Base-by-base conservation (phyloP, 2,888 invertebrate genomes). In the Calameuta filiformis region DNA sequence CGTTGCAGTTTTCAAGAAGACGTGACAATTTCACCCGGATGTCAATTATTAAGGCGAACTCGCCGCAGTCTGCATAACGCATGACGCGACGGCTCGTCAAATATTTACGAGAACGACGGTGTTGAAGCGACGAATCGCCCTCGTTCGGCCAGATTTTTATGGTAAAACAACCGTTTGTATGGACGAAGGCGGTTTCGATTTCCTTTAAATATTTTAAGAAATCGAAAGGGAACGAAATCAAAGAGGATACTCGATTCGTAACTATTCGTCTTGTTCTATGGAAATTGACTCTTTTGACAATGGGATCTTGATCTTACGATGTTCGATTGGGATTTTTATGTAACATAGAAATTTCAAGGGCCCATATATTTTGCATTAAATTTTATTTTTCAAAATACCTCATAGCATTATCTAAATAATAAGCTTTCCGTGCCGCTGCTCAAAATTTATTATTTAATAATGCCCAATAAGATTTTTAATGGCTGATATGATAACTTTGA, bases 141-240 rank as follows among this genome's bases (percentile, higher is more conserved):
- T 78, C 81, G 79, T 81, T 83, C 83, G 76, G 81, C 80, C 81
- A 85, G 86, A 88, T 87, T 85, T 81, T 85, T 83, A 83, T 81
- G 86, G 82, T 87, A 86, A 88, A 87, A 79, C 83, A 76, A 77
- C 85, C 75, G 86, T 88, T 87, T 82, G 84, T 86, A 88, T 88
- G 88, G 82, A 83, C 82, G 56, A 56, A 56, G 56, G 56, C 9
- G 23, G 56, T 56, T 56, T 56, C 9, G 56, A 56, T 2, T 23
- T 56, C 23, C 23, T 56, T 56, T 56, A 23, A 56, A 56, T 56
- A 56, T 56, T 56, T 56, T 6, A 56, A 23, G 56, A 56, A 56
- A 23, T 9, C 56, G 56, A 23, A 56, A 56, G 75, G 73, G 69
- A 11, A 68, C 31, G 35, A 40, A 40, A 71, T 77, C 69, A 77